Evolutionary conservation across 2,113 vertebrate genomes (phyloP), one percentile per base, ranked within the genome.

Genomic region (Aegithalos caudatus): DNA sequence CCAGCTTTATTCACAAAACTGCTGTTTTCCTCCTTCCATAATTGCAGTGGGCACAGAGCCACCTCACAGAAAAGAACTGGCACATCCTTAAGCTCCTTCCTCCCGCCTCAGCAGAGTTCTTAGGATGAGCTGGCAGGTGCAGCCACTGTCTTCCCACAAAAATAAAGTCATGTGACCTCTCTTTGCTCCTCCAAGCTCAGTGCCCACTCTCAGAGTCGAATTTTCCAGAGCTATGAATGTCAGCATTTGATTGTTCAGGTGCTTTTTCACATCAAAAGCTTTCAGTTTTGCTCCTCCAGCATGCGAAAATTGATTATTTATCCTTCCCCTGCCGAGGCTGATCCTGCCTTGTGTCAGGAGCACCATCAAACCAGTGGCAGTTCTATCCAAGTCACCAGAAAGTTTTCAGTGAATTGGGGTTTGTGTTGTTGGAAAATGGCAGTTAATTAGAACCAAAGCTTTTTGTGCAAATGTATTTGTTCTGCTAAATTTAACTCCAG

Each of bases 401-500:
- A 78, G 69, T 50, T 78, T 88, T 70, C 51, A 58, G 60, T 83
- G 92, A 92, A 92, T 77, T 86, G 79, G 29, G 50, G 29, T 86
- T 94, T 94, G 84, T 88, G 73, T 65, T 90, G 70, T 40, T 94
- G 82, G 88, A 82, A 96, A 94, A 93, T 80, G 66, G 79, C 87
- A 96, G 78, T 66, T 93, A 96, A 93, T 94, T 96, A 93, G 70
- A 85, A 80, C 57, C 27, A 44, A 92, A 76, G 19, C 35, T 80
- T 95, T 88, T 64, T 90, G 58, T 90, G 71, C 67, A 88, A 73
- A 73, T 50, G 38, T 86, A 83, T 73, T 92, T 44, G 58, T 73
- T 94, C 95, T 94, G 70, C 92, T 93, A 95, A 94, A 94, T 96
- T 94, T 92, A 95, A 78, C 88, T 86, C 64, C 51, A 73, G 56